A percentile compares a stretch with the other conserved stretches of the same genome.
These are phyloP conservation scores for Scomber scombrus DNA, from an alignment of 2,113 vertebrate genomes.

Conservation along the genomic window DNA sequence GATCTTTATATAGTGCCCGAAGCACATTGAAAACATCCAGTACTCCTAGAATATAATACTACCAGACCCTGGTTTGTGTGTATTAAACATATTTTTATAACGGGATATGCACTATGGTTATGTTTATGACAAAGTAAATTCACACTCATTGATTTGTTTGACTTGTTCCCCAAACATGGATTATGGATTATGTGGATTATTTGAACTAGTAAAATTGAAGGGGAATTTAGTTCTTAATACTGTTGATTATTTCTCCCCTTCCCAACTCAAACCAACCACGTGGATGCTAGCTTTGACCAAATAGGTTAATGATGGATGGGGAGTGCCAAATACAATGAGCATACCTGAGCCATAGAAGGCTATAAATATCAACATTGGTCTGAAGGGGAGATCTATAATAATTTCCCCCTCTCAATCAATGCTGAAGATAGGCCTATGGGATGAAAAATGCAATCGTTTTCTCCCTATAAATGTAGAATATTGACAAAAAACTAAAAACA, in stretches of 20 bases:
- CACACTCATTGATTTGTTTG: slow-evolving; percentile 42
- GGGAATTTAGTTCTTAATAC: slow-evolving; percentile 37
- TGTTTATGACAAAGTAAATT: slow-evolving; percentile 1
- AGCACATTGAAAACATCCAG: not conserved
- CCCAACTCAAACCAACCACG: slow-evolving; percentile 2
- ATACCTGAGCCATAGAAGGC: slow-evolving; percentile 57
- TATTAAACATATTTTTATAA: not conserved
- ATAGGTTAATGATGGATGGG: slow-evolving; percentile 54
- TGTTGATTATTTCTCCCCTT: slow-evolving; percentile 49
- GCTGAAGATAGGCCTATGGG: slow-evolving; percentile 50
- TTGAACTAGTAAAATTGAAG: slow-evolving; percentile 42
- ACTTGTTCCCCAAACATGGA: slow-evolving; percentile 44
- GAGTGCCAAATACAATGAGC: slow-evolving; percentile 40
- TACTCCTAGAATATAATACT: not conserved
- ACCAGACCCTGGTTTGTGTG: not conserved
- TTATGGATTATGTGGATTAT: slow-evolving; percentile 43
- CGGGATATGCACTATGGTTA: not conserved
- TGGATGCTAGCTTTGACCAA: slow-evolving; percentile 48
- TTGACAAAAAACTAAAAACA: not conserved
- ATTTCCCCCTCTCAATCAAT: slow-evolving; percentile 58
- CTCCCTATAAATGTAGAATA: slow-evolving; percentile 63
- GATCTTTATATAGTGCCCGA: not conserved
- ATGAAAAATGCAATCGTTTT: slow-evolving; percentile 59
- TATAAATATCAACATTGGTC: slow-evolving; percentile 51
- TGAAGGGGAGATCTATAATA: slow-evolving; percentile 61